A percentile compares a stretch with the other conserved stretches of the same genome.
These are phyloP conservation scores for Paramisgurnus dabryanus DNA, from an alignment of 2,113 vertebrate species.

Conservation along the genomic window DNA sequence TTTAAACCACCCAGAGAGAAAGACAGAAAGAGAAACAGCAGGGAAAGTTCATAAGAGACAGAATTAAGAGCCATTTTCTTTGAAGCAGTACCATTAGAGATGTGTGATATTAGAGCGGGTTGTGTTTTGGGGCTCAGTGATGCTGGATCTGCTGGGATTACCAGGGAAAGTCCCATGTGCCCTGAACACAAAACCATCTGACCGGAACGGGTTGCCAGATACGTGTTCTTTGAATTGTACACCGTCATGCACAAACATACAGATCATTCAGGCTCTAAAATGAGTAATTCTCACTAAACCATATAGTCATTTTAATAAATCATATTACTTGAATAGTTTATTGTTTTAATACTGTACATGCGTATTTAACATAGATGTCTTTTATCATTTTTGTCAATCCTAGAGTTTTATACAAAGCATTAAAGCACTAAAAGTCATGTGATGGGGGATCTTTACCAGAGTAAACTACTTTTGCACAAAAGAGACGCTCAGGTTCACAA, in stretches of 20 bases:
- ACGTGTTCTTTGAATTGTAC: slow-evolving; percentile 8
- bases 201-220: slow-evolving; percentile 39
- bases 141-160: slow-evolving; percentile 33
- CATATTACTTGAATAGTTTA: no score
- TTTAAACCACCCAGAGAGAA: slow-evolving; percentile 52
- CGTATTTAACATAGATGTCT: no score
- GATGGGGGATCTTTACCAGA: no score
- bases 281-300: no score
- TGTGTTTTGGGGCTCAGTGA: slow-evolving; percentile 8
- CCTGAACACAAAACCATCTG: slow-evolving; percentile 28
- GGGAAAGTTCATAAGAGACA: slow-evolving; percentile 29
- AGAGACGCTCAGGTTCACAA: no score
- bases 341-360: no score
- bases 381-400: no score
- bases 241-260: neutral
- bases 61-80: slow-evolving; percentile 29
- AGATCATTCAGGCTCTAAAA: no score
- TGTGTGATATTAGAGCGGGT: neutral
- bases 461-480: no score
- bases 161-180: slow-evolving; percentile 26
- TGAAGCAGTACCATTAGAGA: slow-evolving; percentile 23
- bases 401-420: no score
- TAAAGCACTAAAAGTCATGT: no score
- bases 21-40: slow-evolving; percentile 23
- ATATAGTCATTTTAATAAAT: no score